phyloP scores from a whole-genome alignment of 2,888 invertebrate species.

The Chouioia cunea region DNA sequence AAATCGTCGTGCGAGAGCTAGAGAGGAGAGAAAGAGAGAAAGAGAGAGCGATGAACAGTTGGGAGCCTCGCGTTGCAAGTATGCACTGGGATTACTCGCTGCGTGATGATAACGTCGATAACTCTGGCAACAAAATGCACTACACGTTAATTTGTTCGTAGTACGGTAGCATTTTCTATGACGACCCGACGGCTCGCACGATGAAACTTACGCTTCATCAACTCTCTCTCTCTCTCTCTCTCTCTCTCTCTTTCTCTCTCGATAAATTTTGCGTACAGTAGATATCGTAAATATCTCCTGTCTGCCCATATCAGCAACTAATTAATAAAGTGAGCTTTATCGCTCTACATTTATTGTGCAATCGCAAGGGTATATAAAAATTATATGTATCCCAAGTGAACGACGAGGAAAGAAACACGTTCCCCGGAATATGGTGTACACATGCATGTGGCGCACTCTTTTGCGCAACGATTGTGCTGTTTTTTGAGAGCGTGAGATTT shows the following conservation, averaged over 20 bases:
- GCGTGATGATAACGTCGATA: constrained; percentile 35
- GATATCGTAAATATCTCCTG: background rate
- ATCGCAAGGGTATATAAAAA: background rate
- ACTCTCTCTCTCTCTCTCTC: too few species aligned
- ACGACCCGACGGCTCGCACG: too few species aligned
- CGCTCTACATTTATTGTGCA: background rate
- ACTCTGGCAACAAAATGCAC: too few species aligned
- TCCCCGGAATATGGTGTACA: background rate
- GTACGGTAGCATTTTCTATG: too few species aligned
- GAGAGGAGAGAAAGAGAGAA: too few species aligned
- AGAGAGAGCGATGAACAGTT: constrained; percentile 35
- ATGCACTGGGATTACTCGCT: constrained; percentile 19
- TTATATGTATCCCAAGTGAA: too few species aligned
- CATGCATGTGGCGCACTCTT: background rate
- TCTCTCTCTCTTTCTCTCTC: too few species aligned
- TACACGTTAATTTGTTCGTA: too few species aligned
- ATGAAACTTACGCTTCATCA: too few species aligned
- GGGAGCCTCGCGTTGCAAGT: background rate
- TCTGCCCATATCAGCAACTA: constrained; percentile 12
- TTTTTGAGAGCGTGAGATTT: constrained; percentile 19
- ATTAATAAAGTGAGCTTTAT: constrained; percentile 27
- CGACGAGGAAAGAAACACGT: too few species aligned
- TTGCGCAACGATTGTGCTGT: constrained; percentile 27
- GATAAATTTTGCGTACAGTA: background rate
- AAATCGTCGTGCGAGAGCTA: constrained; percentile 36